phyloP scores from a whole-genome alignment of 2,797 vertebrate species.

The Discoglossus pictus region DNA sequence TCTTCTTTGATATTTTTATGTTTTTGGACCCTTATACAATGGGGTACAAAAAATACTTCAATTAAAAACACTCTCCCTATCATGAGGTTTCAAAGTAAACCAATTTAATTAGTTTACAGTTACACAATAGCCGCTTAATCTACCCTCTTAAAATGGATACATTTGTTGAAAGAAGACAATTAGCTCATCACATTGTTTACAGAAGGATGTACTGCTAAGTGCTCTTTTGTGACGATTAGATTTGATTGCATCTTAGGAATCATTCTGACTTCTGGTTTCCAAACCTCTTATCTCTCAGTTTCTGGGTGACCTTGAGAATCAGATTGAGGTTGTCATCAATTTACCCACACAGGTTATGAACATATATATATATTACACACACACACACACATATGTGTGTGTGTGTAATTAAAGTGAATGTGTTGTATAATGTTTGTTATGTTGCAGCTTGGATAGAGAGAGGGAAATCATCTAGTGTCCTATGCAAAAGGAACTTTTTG shows the following conservation, averaged over 20 bases:
- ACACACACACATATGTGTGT: not conserved
- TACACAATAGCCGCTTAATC: not conserved
- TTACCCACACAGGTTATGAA: not conserved
- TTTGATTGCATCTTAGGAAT: not conserved
- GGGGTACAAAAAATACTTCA: not conserved
- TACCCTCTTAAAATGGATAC: not conserved
- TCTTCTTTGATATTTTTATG: too few relatives aligned
- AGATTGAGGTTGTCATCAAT: constrained; percentile 28
- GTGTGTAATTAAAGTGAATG: not conserved
- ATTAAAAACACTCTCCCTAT: not conserved
- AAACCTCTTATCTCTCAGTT: not conserved
- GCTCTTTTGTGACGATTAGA: constrained; percentile 5
- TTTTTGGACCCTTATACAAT: too few relatives aligned
- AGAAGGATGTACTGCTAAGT: constrained; percentile 14
- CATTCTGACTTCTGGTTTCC: not conserved
- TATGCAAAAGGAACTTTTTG: too few relatives aligned
- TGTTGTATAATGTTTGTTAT: not conserved
- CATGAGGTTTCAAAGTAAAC: not conserved
- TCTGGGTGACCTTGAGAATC: constrained; percentile 25
- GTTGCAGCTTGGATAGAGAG: too few relatives aligned
- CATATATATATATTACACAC: too few relatives aligned
- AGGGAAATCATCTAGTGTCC: too few relatives aligned
- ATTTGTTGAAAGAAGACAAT: not conserved
- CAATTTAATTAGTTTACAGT: not conserved
- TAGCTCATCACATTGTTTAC: constrained; percentile 8